Evolutionary conservation across 2,113 vertebrate genomes (phyloP).

Genomic region (Percopsis transmontana): DNA sequence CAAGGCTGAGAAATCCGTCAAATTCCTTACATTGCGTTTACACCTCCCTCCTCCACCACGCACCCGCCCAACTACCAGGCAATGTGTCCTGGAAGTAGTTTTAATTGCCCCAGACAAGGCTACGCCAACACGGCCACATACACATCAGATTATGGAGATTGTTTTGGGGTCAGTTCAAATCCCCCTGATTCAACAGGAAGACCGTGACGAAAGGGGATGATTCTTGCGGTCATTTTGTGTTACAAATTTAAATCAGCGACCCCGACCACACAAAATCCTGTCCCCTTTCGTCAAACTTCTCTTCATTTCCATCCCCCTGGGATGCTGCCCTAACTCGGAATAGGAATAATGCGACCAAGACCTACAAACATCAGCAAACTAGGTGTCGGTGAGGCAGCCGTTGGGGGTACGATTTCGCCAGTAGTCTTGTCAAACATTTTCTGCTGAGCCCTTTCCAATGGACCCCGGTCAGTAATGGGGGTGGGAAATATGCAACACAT

Average conservation of each 20-base stretch:
- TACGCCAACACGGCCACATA: not conserved
- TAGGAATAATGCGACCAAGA: conserved; percentile 25
- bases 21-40: conserved; percentile 42
- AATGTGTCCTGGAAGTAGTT: conserved; percentile 29
- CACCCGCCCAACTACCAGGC: conserved; percentile 19
- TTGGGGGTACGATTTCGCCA: conserved; percentile 13
- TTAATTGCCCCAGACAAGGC: conserved; percentile 18
- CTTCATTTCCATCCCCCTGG: conserved; percentile 50
- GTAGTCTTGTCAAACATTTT: conserved; percentile 1
- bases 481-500: conserved; percentile 43
- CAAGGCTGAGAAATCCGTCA: conserved; percentile 32
- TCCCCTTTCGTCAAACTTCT: conserved; percentile 52
- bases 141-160: conserved; percentile 27
- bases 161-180: conserved; percentile 32
- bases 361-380: conserved; percentile 22
- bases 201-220: conserved; percentile 56
- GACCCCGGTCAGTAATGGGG: conserved; percentile 20
- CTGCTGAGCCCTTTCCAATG: not conserved
- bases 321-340: conserved; percentile 28
- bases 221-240: conserved; percentile 51
- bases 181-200: conserved; percentile 30
- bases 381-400: conserved; percentile 19
- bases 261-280: conserved; percentile 40
- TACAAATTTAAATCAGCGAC: too few species aligned
- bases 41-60: conserved; percentile 12